Base-by-base conservation (phyloP, 2,888 invertebrate species). In the Limnephilus lunatus region DNA sequence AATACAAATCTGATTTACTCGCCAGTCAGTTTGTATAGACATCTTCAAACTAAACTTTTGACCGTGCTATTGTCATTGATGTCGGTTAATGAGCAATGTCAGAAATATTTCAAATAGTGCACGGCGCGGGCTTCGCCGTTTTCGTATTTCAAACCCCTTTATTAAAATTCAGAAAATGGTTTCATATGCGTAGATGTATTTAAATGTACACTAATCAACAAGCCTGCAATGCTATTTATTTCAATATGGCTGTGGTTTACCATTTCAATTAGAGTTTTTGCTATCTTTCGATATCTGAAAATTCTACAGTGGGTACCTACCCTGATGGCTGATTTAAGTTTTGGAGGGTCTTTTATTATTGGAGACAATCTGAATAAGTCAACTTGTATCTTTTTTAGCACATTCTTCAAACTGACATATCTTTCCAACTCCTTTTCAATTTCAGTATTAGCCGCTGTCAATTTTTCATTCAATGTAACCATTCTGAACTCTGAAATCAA, bases 341-440 rank as follows among this genome's bases (percentile, higher is more conserved):
- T 97, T 94, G 95, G 97, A 0, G 98, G 97, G 94, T 98, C 97
- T 94, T 98, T 98, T 85, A 98, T 97, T 93, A 97, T 97, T 0
- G 97, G 97, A 11, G 98, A 98, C 94, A 98, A 97, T 93, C 98
- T 97, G 94, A 98, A 98, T 90, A 99, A 96, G 94, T 99, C 99
- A 88, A 97, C 97, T 95, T 98, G 97, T 93, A 99, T 98, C 94
- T 97, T 97, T 94, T 97, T 97, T 80, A 98, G 95, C 0, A 97
- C 96, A 92, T 96, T 97, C 94, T 97, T 97, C 90, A 97, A 96
- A 0, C 96, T 96, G 92, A 97, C 95, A 90, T 97, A 97, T 82
- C 97, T 96, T 80, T 96, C 95, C 0, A 97, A 95, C 95, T 98
- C 98, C 14, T 96, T 96, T 91, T 97, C 95, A 92, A 97, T 96